Evolutionary conservation across 2,797 vertebrate species (phyloP), one percentile per base, ranked within the genome.

Genomic region (Spinus pinus): DNA sequence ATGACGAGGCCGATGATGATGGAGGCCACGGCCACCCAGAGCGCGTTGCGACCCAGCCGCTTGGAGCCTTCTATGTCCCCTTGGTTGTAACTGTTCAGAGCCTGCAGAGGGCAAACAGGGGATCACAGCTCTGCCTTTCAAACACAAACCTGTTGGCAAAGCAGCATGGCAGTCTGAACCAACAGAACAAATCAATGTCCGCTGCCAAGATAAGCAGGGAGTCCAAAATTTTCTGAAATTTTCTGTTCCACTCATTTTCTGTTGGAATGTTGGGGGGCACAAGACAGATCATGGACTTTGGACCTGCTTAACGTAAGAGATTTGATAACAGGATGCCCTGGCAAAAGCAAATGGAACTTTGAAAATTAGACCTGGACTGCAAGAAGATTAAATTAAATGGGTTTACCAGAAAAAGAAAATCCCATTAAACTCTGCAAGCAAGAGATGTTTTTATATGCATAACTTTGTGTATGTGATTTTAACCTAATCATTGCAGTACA

Each of bases 51-150:
- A 87, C 98, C 98, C 82, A 99, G 97, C 62, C 98, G 94, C 93
- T 83, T 95, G 67, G 98, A 98, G 84, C 98, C 98, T 42, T 99
- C 98, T 3, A 98, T 96, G 89, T 99, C 98, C 57, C 98, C 98
- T 12, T 98, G 97, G 33, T 98, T 98, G 42, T 98, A 98, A 91
- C 99, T 99, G 98, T 98, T 98, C 92, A 98, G 97, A 88, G 98
- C 98, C 98, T 99, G 95, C 5, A 82, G 56, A 83, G 97, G 35
- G 97, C 66, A 98, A 94, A 82, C 37, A 81, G 70, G 85, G 41
- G 61, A 23, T 42, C 47, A 65, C 90, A 91, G 93, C n/a, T 23
- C 47, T 33, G 41, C 49, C 33, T 10, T 25, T 13, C 2, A 5
- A 53, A 21, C 5, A 66, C 27, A 51, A 79, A 37, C 65, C 64